Percentiles rank a stretch among this genome's conserved stretches.
Conservation (phyloP, 2,113 vertebrate species). For the Periophthalmodon schlosseri region DNA sequence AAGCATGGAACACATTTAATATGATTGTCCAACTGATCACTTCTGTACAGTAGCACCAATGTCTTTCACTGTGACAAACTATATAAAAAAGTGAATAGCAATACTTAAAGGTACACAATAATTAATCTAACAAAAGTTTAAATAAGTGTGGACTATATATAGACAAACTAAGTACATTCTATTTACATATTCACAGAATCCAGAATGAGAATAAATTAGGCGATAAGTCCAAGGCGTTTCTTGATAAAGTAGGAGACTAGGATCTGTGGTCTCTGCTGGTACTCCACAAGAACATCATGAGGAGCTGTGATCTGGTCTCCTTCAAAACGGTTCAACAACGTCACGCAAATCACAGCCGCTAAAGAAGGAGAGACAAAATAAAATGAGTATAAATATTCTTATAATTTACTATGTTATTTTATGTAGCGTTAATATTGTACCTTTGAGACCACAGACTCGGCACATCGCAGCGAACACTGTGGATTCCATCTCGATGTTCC, state of each 20-base stretch:
- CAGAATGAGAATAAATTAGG: constrained; percentile 32
- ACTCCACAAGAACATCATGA: constrained; percentile 81
- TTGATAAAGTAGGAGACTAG: constrained; percentile 85
- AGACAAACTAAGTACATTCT: constrained; percentile 45
- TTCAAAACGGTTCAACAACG: constrained; percentile 83
- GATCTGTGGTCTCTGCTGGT: constrained; percentile 82
- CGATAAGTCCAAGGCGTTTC: constrained; percentile 72
- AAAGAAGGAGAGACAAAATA: not conserved
- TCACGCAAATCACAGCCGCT: constrained; percentile 88
- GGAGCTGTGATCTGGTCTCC: constrained; percentile 85
- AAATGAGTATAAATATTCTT: not conserved
- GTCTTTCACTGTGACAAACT: not conserved
- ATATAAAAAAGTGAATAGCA: not conserved
- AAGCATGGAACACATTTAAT: not conserved
- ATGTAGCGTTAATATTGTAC: constrained; percentile 45
- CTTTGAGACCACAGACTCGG: constrained; percentile 84
- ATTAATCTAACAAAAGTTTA: constrained; percentile 40
- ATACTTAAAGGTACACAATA: constrained; percentile 20
- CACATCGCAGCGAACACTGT: constrained; percentile 87
- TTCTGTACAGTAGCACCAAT: not conserved
- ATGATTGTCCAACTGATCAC: not conserved
- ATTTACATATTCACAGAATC: constrained; percentile 58
- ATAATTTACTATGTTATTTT: not conserved
- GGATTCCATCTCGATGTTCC: constrained; percentile 91
- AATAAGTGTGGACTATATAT: constrained; percentile 50